Evolutionary conservation across 2,888 invertebrate genomes (phyloP).

Genomic region (Nowickia ferox): DNA sequence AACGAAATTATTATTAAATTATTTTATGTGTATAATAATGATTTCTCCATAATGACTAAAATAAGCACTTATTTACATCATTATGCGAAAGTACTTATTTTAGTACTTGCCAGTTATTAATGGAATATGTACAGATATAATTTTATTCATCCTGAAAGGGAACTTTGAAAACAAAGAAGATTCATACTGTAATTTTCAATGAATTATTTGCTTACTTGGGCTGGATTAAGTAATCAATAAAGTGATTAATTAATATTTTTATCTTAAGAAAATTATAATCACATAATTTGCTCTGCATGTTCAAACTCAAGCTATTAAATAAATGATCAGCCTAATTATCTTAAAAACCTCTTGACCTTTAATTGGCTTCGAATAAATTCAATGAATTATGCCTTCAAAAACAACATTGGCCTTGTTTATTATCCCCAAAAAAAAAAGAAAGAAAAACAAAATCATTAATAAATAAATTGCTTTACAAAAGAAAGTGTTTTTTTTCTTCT

Average conservation of each 20-base stretch:
- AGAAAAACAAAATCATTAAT: slow-evolving; percentile 3
- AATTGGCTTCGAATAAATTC: background rate
- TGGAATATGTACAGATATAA: background rate
- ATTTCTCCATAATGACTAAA: no score
- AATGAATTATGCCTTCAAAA: background rate
- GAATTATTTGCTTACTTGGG: background rate
- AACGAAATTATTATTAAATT: no score
- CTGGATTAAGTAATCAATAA: no score
- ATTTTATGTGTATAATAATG: no score
- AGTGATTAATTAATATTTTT: no score
- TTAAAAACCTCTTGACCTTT: background rate
- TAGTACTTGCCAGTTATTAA: background rate
- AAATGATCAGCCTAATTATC: background rate
- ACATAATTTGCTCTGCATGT: background rate
- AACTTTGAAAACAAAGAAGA: no score
- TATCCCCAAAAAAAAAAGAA: background rate
- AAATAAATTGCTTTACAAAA: slow-evolving; percentile 23
- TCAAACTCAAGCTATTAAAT: background rate
- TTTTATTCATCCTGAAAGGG: no score
- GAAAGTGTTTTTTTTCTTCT: background rate
- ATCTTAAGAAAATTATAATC: background rate
- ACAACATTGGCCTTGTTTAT: background rate
- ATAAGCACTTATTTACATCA: no score
- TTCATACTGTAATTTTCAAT: no score
- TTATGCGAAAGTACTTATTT: no score